phyloP scores from a whole-genome alignment of 1,140 invertebrate genomes.

The Phymorhynchus buccinoides region DNA sequence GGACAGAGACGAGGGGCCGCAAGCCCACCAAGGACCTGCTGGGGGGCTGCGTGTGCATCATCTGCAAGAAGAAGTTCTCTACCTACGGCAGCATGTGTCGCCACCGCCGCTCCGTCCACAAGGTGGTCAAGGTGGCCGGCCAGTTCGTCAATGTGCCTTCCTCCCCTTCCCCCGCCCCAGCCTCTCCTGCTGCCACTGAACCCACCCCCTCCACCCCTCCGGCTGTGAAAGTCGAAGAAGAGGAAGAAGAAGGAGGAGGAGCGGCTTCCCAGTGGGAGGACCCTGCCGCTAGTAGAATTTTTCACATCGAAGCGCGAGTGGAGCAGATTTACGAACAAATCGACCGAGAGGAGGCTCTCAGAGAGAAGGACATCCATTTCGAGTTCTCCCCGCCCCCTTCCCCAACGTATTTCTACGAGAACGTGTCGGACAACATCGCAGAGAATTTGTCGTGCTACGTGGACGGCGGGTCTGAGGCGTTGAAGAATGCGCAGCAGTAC shows the following conservation, averaged over 20 bases:
- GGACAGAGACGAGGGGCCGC: conserved; percentile 37
- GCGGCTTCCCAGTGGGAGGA: neutral
- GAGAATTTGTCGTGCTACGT: conserved; percentile 56
- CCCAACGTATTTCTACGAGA: conserved; percentile 52
- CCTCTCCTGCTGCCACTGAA: no score
- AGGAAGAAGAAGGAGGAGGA: neutral
- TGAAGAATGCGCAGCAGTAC: conserved; percentile 47
- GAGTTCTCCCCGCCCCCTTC: conserved; percentile 41
- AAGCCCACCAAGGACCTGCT: conserved; percentile 44
- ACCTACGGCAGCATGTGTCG: conserved; percentile 57
- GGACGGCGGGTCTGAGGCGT: conserved; percentile 53
- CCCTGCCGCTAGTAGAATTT: neutral
- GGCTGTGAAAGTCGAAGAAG: neutral
- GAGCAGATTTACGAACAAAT: conserved; percentile 23
- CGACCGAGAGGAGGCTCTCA: conserved; percentile 33
- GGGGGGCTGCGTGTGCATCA: conserved; percentile 39
- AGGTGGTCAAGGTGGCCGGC: conserved; percentile 26
- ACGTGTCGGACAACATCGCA: conserved; percentile 56
- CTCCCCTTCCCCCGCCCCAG: neutral
- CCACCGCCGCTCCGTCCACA: conserved; percentile 55
- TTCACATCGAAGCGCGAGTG: conserved; percentile 22
- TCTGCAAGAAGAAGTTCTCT: conserved; percentile 59
- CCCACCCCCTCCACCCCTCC: neutral
- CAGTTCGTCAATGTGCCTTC: neutral
- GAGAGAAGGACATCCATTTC: neutral